Percentiles rank a stretch among this genome's conserved stretches.
phyloP scores from a whole-genome alignment of 37 sponge, comb jelly and placozoan genomes.

The Corticium candelabrum region DNA sequence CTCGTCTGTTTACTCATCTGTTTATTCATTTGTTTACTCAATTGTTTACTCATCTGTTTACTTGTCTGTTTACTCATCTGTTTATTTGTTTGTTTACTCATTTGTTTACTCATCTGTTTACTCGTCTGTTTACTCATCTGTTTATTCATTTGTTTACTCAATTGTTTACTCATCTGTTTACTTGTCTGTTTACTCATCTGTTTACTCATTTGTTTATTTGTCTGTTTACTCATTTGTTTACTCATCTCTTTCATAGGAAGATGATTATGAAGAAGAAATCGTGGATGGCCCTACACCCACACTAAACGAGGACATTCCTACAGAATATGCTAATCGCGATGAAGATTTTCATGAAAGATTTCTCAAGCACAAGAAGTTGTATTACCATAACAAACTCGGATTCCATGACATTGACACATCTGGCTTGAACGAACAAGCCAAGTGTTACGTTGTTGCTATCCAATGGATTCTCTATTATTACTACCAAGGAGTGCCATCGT shows the following conservation, averaged over 20 bases:
- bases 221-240: too few species aligned
- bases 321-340: not conserved
- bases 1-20: too few species aligned
- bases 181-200: too few species aligned
- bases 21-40: too few species aligned
- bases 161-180: not conserved
- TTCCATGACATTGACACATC: slow-evolving; percentile 19
- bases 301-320: not conserved
- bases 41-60: too few species aligned
- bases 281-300: not conserved
- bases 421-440: slow-evolving; percentile 21
- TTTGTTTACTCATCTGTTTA: too few species aligned
- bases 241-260: slow-evolving; percentile 17
- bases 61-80: too few species aligned
- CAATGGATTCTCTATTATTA: slow-evolving; percentile 95
- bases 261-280: slow-evolving; percentile 41
- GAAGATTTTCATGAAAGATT: slow-evolving; percentile 39
- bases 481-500: slow-evolving; percentile 90
- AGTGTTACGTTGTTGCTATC: slow-evolving; percentile 67
- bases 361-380: slow-evolving; percentile 35
- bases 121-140: too few species aligned
- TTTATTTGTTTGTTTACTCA: too few species aligned
- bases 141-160: not conserved
- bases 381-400: slow-evolving; percentile 63
- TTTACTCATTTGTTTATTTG: too few species aligned